Percentiles rank a stretch among this genome's conserved stretches.
Evolutionary conservation across 23 tunicate species (phyloP).

Genomic region (Halocynthia aurantium): DNA sequence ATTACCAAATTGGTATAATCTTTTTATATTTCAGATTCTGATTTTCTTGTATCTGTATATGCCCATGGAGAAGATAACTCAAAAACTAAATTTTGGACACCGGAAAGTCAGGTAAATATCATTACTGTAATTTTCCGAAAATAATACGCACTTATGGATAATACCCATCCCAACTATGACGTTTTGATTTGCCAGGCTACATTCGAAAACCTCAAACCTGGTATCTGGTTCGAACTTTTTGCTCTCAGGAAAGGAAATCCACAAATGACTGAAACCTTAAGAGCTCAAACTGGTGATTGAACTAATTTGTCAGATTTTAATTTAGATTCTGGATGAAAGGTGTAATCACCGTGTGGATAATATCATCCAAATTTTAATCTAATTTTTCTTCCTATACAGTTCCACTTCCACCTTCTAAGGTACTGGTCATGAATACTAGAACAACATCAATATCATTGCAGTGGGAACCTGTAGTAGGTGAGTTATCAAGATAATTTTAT

Average conservation of each 20-base stretch:
- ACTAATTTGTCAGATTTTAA: background rate
- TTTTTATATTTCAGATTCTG: too few relatives aligned
- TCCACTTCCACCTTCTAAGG: constrained; percentile 10
- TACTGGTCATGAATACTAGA: constrained; percentile 1
- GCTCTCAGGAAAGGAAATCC: constrained; percentile 40
- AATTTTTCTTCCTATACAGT: background rate
- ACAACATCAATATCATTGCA: constrained; percentile 44
- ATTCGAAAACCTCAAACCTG: constrained; percentile 29
- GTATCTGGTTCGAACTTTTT: constrained; percentile 48
- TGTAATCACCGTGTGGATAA: background rate
- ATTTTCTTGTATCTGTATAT: too few relatives aligned
- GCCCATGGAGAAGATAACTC: too few relatives aligned
- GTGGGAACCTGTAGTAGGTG: constrained; percentile 56
- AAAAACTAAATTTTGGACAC: too few relatives aligned
- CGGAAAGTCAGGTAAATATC: too few relatives aligned
- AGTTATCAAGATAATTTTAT: background rate
- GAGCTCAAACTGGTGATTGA: constrained; percentile 43
- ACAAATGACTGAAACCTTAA: constrained; percentile 24
- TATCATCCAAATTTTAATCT: background rate
- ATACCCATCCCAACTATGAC: too few relatives aligned
- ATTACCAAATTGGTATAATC: too few relatives aligned
- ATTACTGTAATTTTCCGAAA: too few relatives aligned
- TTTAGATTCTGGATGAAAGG: too few relatives aligned
- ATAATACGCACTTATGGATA: too few relatives aligned
- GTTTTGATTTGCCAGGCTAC: background rate